Base-by-base conservation (phyloP, 2,113 vertebrate species). In the Ginglymostoma cirratum region DNA sequence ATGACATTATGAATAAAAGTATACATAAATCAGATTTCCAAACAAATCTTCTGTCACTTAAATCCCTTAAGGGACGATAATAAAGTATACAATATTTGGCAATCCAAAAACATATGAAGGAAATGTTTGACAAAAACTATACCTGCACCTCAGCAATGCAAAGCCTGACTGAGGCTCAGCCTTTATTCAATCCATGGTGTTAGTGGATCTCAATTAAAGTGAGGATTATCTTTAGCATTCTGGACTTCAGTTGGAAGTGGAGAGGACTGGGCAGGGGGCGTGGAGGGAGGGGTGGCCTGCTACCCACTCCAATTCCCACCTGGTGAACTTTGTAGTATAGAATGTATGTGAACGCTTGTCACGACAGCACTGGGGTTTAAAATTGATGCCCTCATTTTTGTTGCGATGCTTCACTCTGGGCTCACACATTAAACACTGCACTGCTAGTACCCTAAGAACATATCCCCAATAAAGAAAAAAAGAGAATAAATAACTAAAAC, bases 11-110 rank as follows among this genome's bases (percentile, higher is more conserved):
- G 45, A 87, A 87, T 87, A 52, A 87, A 87, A 87, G 24, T 23
- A 48, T 87, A 52, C 45, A 87, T 87, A 87, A 87, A 87, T 87
- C 85, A 87, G 45, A 27, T 87, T 52, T 52, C 85, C 52, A 87
- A 52, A 52, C 80, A 17, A 80, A n/a, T 7, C 23, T 52, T 87
- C 52, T 52, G 85, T 52, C 85, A 87, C 45, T 87, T 48, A 87
- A 90, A 34, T 55, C 52, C 27, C 61, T 61, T 34, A n/a, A 90
- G 3, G 87, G 45, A 2, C 5, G 27, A 52, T 27, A 65, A 34
- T n/a, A 55, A 55, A 34, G 14, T 4, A 61, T 55, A 52, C 10
- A 87, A 17, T 65, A 34, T 65, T 90, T 90, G 52, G 52, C 87
- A 90, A 90, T n/a, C 30, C 52, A 30, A 90, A 55, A 90, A 90